These are phyloP conservation scores for Petrocephalus zakoni DNA, from an alignment of 2,113 vertebrate genomes.

Conservation along the genomic window DNA sequence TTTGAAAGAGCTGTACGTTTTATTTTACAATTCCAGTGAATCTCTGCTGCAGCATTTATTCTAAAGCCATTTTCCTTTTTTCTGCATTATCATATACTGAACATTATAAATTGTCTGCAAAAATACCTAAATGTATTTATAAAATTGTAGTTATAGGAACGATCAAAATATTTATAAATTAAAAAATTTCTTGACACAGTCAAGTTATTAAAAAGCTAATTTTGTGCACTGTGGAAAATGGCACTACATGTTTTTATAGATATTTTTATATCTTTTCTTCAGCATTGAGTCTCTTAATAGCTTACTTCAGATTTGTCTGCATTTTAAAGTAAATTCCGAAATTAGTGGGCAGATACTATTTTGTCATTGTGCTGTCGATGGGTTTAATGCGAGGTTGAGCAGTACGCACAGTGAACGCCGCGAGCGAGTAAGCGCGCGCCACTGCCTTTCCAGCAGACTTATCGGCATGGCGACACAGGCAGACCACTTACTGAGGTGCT, in stretches of 20 bases:
- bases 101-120: neutral
- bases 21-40: neutral
- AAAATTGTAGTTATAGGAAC: neutral
- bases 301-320: neutral
- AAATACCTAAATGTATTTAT: neutral
- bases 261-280: neutral
- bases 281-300: neutral
- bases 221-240: neutral
- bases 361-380: neutral
- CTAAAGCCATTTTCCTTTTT: neutral
- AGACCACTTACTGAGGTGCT: constrained; percentile 21
- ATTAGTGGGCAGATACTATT: neutral
- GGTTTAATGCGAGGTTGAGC: neutral
- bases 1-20: neutral
- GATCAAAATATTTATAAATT: neutral
- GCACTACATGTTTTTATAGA: neutral
- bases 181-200: neutral
- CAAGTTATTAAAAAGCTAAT: neutral
- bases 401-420: neutral
- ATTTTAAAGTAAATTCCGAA: neutral
- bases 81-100: neutral
- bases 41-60: neutral
- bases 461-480: constrained; percentile 14
- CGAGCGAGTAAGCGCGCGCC: neutral
- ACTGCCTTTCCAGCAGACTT: constrained; percentile 4